A percentile compares a stretch with the other conserved stretches of the same genome.
Conservation (phyloP, 2,113 vertebrate species). For the Oreocharis arfaki region DNA sequence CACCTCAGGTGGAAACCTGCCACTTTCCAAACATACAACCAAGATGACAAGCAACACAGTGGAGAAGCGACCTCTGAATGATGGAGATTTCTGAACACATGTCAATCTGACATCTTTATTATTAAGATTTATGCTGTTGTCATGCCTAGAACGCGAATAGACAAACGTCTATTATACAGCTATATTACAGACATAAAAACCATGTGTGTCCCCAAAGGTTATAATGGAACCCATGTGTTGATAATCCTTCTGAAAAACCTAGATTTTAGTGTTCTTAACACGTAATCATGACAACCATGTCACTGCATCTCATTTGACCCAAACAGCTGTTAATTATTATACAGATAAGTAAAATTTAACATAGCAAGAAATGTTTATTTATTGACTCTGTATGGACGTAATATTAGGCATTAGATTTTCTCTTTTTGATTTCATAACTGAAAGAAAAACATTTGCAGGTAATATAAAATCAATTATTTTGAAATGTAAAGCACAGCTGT, state of each 20-base stretch:
- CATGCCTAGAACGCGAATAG: background rate
- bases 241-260: background rate
- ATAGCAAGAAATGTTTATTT: background rate
- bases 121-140: background rate
- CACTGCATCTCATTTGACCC: background rate
- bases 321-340: background rate
- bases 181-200: background rate
- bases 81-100: background rate
- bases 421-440: slow-evolving; percentile 40
- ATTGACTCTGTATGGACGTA: background rate
- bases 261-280: background rate
- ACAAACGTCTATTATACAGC: background rate
- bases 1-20: background rate
- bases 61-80: background rate
- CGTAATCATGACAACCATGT: background rate
- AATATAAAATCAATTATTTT: slow-evolving; percentile 9
- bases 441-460: background rate
- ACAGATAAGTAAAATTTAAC: background rate
- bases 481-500: background rate
- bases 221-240: background rate
- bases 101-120: background rate
- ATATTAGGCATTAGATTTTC: background rate
- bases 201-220: background rate
- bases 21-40: background rate
- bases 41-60: background rate